Percentiles rank a stretch among this genome's conserved stretches.
Evolutionary conservation across 2,797 vertebrate species (phyloP).

Genomic region (Tauraco hartlaubi): DNA sequence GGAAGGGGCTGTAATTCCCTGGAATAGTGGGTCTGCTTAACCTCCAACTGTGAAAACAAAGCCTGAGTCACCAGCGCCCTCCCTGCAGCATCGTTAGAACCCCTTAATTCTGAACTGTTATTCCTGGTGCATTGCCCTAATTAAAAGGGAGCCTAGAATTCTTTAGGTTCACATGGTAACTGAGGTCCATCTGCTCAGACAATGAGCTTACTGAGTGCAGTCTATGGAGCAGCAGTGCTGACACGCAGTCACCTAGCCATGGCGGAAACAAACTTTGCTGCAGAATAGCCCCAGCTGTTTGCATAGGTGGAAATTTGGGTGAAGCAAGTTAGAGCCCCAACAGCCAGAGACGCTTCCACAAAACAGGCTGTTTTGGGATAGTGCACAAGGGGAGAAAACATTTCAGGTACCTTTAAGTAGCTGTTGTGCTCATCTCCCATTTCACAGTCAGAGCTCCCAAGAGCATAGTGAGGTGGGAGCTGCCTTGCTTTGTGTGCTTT

Average conservation of each 20-base stretch:
- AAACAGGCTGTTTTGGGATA: not conserved
- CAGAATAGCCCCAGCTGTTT: not conserved
- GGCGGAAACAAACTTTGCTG: not conserved
- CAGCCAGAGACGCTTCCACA: not conserved
- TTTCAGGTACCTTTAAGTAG: not conserved
- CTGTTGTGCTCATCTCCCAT: not conserved
- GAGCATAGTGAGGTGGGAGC: accelerated
- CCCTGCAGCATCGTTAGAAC: not conserved
- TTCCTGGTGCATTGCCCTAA: constrained; percentile 19
- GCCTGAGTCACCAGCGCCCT: not conserved
- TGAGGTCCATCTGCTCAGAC: not conserved
- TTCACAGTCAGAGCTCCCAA: not conserved
- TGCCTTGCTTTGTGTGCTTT: not conserved
- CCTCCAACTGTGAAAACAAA: constrained; percentile 51
- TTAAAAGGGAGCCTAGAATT: constrained; percentile 29
- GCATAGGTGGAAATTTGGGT: not conserved
- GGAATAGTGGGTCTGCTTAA: constrained; percentile 32
- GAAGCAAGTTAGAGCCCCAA: not conserved
- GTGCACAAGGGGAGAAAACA: not conserved
- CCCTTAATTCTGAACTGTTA: constrained; percentile 31
- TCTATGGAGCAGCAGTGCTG: not conserved
- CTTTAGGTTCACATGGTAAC: not conserved
- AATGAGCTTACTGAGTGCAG: not conserved
- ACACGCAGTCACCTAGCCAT: not conserved
- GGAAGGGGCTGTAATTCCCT: constrained; percentile 58